Percentiles rank a stretch among this genome's conserved stretches.
Evolutionary conservation across 2,888 invertebrate genomes (phyloP).

Genomic region (Dynastes tityus): DNA sequence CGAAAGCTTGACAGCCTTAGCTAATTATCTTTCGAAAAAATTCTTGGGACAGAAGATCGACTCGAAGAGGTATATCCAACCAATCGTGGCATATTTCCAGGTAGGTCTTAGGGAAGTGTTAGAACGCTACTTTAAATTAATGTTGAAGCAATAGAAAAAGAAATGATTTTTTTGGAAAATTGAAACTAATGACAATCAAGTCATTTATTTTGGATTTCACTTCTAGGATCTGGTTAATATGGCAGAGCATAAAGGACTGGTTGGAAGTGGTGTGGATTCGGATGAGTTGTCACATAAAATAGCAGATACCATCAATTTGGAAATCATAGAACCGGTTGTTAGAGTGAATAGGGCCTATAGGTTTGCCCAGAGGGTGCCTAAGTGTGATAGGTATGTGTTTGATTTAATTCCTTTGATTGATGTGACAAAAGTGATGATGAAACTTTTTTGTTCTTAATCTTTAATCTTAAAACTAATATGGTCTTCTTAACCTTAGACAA

Average conservation of each 20-base stretch:
- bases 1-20: constrained; percentile 80
- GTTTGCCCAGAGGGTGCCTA: constrained; percentile 79
- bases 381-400: constrained; percentile 76
- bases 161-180: no score
- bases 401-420: no score
- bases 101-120: constrained; percentile 65
- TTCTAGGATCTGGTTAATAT: constrained; percentile 80
- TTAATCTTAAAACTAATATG: neutral
- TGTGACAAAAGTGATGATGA: no score
- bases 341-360: constrained; percentile 87
- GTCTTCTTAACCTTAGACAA: no score
- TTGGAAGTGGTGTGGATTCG: constrained; percentile 76
- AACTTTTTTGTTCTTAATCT: constrained; percentile 6
- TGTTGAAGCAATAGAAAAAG: neutral
- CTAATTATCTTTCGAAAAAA: constrained; percentile 80
- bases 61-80: constrained; percentile 82
- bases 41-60: constrained; percentile 82
- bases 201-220: constrained; percentile 52
- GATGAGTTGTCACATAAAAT: constrained; percentile 82
- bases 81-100: constrained; percentile 81
- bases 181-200: neutral
- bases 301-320: constrained; percentile 86
- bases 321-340: constrained; percentile 87
- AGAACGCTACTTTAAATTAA: neutral
- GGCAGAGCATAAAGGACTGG: constrained; percentile 79